phyloP scores from a whole-genome alignment of 2,797 vertebrate species.

The Acipenser transmontanus region DNA sequence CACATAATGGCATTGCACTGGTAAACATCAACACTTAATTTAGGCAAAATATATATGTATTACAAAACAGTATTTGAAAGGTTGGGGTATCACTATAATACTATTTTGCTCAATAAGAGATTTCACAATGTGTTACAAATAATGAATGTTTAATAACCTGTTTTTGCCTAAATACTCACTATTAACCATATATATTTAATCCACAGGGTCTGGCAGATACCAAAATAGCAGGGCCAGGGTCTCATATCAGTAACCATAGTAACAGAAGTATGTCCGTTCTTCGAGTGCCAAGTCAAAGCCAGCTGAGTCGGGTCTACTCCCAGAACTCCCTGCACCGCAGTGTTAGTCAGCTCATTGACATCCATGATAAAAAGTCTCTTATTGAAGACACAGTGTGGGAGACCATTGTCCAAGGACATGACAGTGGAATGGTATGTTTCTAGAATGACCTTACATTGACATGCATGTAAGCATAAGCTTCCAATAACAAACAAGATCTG shows the following conservation, averaged over 20 bases:
- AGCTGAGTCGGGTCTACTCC: constrained; percentile 59
- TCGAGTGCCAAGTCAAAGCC: constrained; percentile 62
- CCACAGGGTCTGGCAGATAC: constrained; percentile 75
- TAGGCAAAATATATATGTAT: no score
- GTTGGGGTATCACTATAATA: no score
- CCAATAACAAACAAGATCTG: no score
- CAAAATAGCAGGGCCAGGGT: constrained; percentile 59
- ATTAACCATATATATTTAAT: constrained; percentile 7
- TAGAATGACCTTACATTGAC: no score
- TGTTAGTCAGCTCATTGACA: constrained; percentile 78
- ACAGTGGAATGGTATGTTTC: constrained; percentile 75
- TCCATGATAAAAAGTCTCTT: constrained; percentile 71
- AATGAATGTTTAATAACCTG: no score
- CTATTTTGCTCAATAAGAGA: no score
- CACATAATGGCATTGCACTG: no score
- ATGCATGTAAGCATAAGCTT: no score
- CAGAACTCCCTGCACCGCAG: constrained; percentile 77
- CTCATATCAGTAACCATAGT: constrained; percentile 53
- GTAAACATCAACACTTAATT: no score
- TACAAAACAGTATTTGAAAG: no score
- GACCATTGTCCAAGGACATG: constrained; percentile 65
- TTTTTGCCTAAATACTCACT: no score
- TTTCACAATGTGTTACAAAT: no score
- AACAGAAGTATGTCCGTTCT: constrained; percentile 53
- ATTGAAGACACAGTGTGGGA: constrained; percentile 74